phyloP scores from a whole-genome alignment of 2,888 invertebrate genomes.

The Microctonus hyperodae region DNA sequence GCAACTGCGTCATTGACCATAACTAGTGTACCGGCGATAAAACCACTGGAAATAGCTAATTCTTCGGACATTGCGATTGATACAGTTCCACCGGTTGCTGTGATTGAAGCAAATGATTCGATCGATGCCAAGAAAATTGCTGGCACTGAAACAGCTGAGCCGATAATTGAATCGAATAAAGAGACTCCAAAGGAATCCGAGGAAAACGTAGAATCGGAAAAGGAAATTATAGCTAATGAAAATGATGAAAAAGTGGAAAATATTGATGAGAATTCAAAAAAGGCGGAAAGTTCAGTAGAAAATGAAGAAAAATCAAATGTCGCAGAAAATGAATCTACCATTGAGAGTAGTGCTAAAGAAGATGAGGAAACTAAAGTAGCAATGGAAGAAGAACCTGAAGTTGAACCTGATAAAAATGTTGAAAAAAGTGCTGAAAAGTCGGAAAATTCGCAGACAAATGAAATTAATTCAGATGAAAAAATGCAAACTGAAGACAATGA shows the following conservation, averaged over 20 bases:
- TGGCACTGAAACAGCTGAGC: constrained; percentile 34
- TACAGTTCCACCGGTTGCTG: constrained; percentile 27
- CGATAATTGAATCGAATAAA: constrained; percentile 9
- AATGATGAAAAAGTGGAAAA: constrained; percentile 29
- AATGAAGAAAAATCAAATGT: constrained; percentile 39
- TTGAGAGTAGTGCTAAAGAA: neutral
- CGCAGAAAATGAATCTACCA: constrained; percentile 32
- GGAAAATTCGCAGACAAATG: constrained; percentile 40
- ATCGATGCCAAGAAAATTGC: constrained; percentile 1
- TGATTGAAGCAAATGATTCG: constrained; percentile 53
- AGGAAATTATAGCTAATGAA: constrained; percentile 28
- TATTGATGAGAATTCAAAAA: constrained; percentile 32
- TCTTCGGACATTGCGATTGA: constrained; percentile 38
- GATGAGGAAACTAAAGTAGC: constrained; percentile 32
- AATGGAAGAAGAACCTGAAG: constrained; percentile 6
- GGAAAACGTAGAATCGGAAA: constrained; percentile 43
- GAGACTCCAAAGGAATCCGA: constrained; percentile 32
- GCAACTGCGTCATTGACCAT: constrained; percentile 56
- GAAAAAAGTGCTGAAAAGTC: constrained; percentile 41
- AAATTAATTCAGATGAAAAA: constrained; percentile 35
- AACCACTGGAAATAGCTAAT: constrained; percentile 50
- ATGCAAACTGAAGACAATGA: constrained; percentile 42
- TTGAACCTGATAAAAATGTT: constrained; percentile 39
- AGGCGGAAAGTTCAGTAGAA: constrained; percentile 34
- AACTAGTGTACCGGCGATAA: constrained; percentile 50